A percentile compares a stretch with the other conserved stretches of the same genome.
Evolutionary conservation across 2,888 invertebrate genomes (phyloP).

Genomic region (Pycnomerus fuliginosus): DNA sequence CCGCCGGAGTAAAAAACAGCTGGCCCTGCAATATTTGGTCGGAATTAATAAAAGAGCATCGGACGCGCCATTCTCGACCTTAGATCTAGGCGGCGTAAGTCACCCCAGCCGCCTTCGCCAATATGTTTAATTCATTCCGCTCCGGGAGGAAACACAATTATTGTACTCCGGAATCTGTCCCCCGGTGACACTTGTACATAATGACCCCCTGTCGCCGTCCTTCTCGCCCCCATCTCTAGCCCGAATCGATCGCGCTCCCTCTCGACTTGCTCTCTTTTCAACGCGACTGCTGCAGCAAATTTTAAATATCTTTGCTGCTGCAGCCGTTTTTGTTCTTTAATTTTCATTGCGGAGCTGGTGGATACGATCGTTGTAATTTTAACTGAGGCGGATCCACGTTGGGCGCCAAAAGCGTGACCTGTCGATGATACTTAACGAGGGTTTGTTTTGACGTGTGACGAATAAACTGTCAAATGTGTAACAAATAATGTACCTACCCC

Average conservation of each 20-base stretch:
- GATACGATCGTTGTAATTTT: too few species aligned
- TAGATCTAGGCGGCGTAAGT: conserved; percentile 22
- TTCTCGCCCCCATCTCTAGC: conserved; percentile 5
- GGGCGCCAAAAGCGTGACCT: too few species aligned
- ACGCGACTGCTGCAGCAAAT: too few species aligned
- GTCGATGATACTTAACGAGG: too few species aligned
- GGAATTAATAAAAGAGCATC: conserved; percentile 45
- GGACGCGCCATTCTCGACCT: conserved; percentile 28
- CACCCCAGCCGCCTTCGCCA: conserved; percentile 19
- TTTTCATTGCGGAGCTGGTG: too few species aligned
- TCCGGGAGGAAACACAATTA: conserved; percentile 48
- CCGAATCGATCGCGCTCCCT: too few species aligned
- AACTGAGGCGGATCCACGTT: too few species aligned
- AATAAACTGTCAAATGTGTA: too few species aligned
- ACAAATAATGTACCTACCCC: too few species aligned
- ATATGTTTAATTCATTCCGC: conserved; percentile 49
- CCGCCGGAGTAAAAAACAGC: conserved; percentile 40
- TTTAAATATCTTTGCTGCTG: too few species aligned
- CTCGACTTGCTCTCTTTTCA: conserved; percentile 10
- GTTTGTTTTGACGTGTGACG: too few species aligned
- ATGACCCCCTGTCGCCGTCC: conserved; percentile 51
- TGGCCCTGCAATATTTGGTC: conserved; percentile 45
- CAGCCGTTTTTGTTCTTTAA: too few species aligned
- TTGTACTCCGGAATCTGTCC: conserved; percentile 55
- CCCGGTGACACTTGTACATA: conserved; percentile 65